Evolutionary conservation across 2,888 invertebrate species (phyloP).

Genomic region (Hydropsyche betteni): DNA sequence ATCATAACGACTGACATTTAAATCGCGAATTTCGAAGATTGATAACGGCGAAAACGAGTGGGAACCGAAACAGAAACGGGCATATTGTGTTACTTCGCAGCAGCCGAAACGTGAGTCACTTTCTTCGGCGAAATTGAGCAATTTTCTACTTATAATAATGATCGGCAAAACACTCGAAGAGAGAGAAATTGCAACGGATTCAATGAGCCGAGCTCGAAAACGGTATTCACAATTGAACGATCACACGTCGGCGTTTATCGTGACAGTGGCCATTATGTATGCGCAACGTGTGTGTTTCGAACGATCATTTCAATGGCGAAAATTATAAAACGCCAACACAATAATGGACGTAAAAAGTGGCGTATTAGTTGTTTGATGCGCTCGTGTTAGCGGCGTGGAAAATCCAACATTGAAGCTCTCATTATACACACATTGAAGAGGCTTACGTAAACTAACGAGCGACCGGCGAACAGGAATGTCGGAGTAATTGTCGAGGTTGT

Average conservation of each 20-base stretch:
- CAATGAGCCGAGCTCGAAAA: no score
- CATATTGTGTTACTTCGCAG: no score
- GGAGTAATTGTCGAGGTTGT: conserved; percentile 19
- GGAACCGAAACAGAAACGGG: neutral
- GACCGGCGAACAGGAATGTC: conserved; percentile 4
- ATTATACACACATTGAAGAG: neutral
- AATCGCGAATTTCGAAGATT: conserved; percentile 20
- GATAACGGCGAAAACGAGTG: conserved; percentile 9
- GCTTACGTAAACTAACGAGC: conserved; percentile 24
- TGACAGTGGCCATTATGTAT: no score
- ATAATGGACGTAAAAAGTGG: neutral
- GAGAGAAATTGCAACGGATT: no score
- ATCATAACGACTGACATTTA: conserved; percentile 10
- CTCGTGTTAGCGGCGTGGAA: conserved; percentile 11
- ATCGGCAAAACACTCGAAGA: no score
- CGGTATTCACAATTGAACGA: no score
- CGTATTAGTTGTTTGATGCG: conserved; percentile 9
- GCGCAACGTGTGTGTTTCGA: no score
- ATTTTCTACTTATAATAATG: no score
- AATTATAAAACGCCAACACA: neutral
- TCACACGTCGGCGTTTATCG: no score
- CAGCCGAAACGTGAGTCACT: no score
- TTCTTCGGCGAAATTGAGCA: no score
- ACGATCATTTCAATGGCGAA: no score
- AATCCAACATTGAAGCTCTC: conserved; percentile 5